Conservation (phyloP, 2,888 invertebrate species). For the Pachliopta kotzebuea region DNA sequence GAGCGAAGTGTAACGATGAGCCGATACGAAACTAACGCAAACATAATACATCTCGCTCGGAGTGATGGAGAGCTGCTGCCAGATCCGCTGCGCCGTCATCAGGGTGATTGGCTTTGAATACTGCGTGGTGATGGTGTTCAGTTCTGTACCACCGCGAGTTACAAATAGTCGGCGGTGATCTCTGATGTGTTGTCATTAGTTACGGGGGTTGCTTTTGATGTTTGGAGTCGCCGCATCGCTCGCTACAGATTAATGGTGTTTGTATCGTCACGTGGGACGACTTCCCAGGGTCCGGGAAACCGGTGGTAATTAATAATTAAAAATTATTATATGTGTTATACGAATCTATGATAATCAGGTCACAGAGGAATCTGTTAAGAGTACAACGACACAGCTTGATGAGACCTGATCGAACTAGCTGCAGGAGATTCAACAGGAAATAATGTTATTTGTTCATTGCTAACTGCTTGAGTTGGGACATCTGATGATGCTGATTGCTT, state of each 20-base stretch:
- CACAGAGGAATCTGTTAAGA: too few relatives aligned
- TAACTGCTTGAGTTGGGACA: too few relatives aligned
- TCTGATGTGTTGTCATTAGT: slow-evolving; percentile 24
- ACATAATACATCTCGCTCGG: background rate
- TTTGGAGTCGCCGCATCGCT: background rate
- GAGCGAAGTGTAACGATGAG: too few relatives aligned
- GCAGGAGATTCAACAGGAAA: too few relatives aligned
- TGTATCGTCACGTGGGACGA: slow-evolving; percentile 1
- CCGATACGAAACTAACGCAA: too few relatives aligned
- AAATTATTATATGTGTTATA: too few relatives aligned
- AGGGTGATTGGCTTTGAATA: slow-evolving; percentile 18
- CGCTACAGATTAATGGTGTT: slow-evolving; percentile 19
- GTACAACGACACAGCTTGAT: too few relatives aligned
- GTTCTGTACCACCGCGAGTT: background rate
- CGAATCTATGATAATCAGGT: too few relatives aligned
- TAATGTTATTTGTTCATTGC: too few relatives aligned
- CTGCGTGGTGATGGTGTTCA: slow-evolving; percentile 1
- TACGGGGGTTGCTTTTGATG: slow-evolving; percentile 22
- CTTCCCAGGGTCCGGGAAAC: background rate
- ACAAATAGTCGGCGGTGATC: slow-evolving; percentile 17
- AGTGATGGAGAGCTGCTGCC: slow-evolving; percentile 5
- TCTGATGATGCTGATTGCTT: too few relatives aligned
- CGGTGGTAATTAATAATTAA: background rate
- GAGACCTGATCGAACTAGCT: too few relatives aligned
- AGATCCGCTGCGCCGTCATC: background rate